Evolutionary conservation across 35 echinoderm and acorn worm genomes (phyloP), one percentile per base, ranked within the genome.

Genomic region (Holothuria glaberrima): DNA sequence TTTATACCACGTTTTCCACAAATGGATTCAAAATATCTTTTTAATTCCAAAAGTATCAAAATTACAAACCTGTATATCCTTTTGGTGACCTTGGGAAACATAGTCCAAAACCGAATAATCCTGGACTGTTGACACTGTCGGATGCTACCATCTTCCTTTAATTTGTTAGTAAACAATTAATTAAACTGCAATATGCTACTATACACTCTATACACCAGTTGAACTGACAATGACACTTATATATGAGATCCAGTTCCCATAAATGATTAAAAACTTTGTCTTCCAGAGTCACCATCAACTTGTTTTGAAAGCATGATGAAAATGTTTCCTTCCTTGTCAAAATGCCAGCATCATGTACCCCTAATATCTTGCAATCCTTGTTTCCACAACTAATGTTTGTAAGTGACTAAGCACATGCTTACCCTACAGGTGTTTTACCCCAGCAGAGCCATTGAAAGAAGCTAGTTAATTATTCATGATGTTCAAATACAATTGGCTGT

Each of bases 11-110:
- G 0, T 9, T 14, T 54, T 54, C 13, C 0, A 14, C 50, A 54
- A 54, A 54, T 54, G 50, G 16, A 14, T 54, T 14, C 0, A 54
- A 54, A 54, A 54, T 14, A 54, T 14, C 1, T 9, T 54, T 54
- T 14, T 5, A 5, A 17, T 9, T 14, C 13, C 16, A 2, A 54
- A 48, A 78, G 9, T 78, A 78, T 30, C 7, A 78, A 78, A 38
- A 38, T 78, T 36, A 87, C 85, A 46, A 87, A 87, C 85, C 85
- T 54, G 19, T 29, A 52, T 87, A 87, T 87, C 85, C 85, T 70
- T 87, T 87, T 22, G 63, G 85, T 21, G 34, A 35, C 30, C 65
- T 87, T 10, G 85, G 61, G 50, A 87, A 87, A 36, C 85, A 87
- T 18, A 87, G 50, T 3, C 85, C 85, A 9, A 87, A 87, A 7